Conservation (phyloP, 2,797 vertebrate genomes). For the Limnodromus scolopaceus region DNA sequence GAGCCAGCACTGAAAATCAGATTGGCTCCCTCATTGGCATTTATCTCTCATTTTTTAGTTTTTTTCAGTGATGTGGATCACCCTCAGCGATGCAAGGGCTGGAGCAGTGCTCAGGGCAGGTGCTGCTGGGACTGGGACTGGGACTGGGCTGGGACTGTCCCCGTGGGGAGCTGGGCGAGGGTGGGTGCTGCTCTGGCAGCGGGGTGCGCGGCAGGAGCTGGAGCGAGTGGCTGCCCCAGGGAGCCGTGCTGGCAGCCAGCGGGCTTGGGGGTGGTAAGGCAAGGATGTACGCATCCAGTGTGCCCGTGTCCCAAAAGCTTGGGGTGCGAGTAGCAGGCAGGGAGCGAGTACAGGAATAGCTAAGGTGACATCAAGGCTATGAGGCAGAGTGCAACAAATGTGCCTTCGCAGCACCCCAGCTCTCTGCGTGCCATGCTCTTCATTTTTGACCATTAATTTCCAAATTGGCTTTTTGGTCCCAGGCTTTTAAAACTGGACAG, state of each 20-base stretch:
- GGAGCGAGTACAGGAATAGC: rapidly evolving
- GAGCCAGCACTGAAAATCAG: not conserved
- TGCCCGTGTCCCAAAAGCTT: rapidly evolving
- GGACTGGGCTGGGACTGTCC: not conserved
- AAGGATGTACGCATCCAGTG: rapidly evolving
- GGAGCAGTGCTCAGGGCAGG: not conserved
- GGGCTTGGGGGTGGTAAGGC: rapidly evolving
- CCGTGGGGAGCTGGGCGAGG: rapidly evolving
- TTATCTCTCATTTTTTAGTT: not conserved
- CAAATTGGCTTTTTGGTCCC: not conserved
- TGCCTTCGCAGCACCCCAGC: not conserved
- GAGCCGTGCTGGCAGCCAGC: not conserved
- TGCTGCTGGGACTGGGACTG: no score
- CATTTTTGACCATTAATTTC: not conserved
- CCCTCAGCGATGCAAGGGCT: not conserved
- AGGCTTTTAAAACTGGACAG: not conserved
- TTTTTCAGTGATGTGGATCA: not conserved
- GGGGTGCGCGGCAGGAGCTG: not conserved
- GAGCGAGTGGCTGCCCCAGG: not conserved
- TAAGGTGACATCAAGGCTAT: not conserved
- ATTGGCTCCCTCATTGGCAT: not conserved
- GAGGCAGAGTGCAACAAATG: not conserved
- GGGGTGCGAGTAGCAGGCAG: not conserved
- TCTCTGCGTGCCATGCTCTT: not conserved
- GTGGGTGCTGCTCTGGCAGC: not conserved